Percentiles rank a stretch among this genome's conserved stretches.
These are phyloP conservation scores for Cryptomyrus ogoouensis DNA, from an alignment of 2,113 vertebrate species.

Conservation along the genomic window DNA sequence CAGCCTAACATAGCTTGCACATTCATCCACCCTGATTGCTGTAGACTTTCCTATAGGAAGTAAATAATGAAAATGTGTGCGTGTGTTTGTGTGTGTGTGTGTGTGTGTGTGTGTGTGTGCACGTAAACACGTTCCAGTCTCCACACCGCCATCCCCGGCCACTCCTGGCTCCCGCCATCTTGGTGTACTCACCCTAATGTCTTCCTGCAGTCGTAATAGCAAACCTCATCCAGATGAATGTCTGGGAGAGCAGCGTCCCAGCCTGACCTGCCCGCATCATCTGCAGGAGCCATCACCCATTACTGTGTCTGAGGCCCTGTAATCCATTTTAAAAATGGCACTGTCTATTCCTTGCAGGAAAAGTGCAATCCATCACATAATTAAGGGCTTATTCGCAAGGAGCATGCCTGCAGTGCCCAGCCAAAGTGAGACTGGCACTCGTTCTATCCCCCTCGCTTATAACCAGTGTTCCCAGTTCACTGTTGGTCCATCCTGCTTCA, in stretches of 20 bases:
- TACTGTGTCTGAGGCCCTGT: not conserved
- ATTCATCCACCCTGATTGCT: not conserved
- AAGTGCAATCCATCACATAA: not conserved
- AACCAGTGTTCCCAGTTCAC: constrained; percentile 2
- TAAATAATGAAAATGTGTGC: not conserved
- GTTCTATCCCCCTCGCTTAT: not conserved
- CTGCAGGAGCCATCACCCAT: not conserved
- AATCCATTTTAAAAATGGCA: not conserved
- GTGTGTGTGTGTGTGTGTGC: not conserved
- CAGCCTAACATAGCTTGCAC: not conserved
- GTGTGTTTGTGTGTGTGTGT: not conserved
- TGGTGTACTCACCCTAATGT: not conserved
- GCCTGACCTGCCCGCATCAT: not conserved
- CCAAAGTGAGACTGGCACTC: not conserved
- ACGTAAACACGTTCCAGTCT: not conserved
- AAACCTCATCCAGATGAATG: not conserved
- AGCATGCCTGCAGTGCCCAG: not conserved
- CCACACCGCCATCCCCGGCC: not conserved
- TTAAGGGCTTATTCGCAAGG: not conserved
- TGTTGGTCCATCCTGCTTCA: not conserved
- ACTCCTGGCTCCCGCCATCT: not conserved
- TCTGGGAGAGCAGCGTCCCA: not conserved
- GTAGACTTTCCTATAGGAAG: not conserved
- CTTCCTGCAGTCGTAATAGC: not conserved
- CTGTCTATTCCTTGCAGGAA: not conserved